Percentiles rank a stretch among this genome's conserved stretches.
phyloP scores from a whole-genome alignment of 2,888 invertebrate genomes.

The Chymomyza procnemis region DNA sequence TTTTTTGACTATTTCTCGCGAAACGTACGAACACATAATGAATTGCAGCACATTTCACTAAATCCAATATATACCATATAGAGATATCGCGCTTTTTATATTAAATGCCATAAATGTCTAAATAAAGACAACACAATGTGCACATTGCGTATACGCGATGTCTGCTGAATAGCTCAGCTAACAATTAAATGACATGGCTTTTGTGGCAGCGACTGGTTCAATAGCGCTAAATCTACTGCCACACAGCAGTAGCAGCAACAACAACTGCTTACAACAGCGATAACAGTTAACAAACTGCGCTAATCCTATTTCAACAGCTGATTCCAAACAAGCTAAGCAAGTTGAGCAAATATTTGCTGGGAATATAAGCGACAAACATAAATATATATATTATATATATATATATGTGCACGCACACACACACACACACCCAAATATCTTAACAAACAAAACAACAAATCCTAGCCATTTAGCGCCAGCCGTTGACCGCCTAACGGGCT shows the following conservation, averaged over 20 bases:
- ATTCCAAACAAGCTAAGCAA: conserved; percentile 1
- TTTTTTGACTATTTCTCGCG: not conserved
- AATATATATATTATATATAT: conserved; percentile 31
- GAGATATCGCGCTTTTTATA: conserved; percentile 25
- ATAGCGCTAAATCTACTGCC: conserved; percentile 38
- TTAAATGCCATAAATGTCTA: conserved; percentile 1
- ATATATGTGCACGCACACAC: not conserved
- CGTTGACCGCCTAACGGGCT: conserved; percentile 52
- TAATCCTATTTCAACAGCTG: conserved; percentile 50
- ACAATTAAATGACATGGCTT: conserved; percentile 36
- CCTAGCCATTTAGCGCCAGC: conserved; percentile 52
- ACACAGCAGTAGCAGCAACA: conserved; percentile 9
- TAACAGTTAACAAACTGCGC: conserved; percentile 64
- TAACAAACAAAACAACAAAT: conserved; percentile 34
- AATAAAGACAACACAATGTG: not conserved
- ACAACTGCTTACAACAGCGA: conserved; percentile 66
- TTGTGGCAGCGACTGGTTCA: not conserved
- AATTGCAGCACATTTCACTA: not conserved
- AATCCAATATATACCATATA: not conserved
- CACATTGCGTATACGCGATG: conserved; percentile 36
- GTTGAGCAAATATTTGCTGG: conserved; percentile 63
- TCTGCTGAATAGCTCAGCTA: not conserved
- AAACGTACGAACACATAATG: not conserved
- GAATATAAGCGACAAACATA: conserved; percentile 63
- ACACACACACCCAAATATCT: too few relatives aligned